Evolutionary conservation across 2,888 invertebrate genomes (phyloP).

Genomic region (Pyrrhosoma nymphula): DNA sequence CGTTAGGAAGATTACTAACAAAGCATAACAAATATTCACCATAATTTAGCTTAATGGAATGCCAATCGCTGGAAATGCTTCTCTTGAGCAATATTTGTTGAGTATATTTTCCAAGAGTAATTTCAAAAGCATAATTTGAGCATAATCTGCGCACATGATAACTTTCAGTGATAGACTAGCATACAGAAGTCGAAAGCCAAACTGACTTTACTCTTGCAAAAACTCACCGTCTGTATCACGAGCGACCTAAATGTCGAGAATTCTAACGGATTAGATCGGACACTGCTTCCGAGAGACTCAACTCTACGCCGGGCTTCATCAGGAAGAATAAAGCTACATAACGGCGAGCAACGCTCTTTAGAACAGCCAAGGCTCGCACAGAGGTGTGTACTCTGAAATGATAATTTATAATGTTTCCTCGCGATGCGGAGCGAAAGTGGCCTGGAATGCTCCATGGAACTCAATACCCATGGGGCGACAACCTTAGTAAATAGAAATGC

Average conservation of each 20-base stretch:
- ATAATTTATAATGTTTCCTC: background rate
- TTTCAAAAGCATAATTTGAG: too few relatives aligned
- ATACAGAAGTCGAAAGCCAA: background rate
- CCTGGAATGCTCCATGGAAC: conserved; percentile 1
- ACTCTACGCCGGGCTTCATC: background rate
- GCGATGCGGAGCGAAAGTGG: background rate
- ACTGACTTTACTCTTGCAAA: background rate
- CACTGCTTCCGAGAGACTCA: background rate
- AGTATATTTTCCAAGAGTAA: too few relatives aligned
- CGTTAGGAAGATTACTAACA: too few relatives aligned
- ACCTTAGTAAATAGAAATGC: background rate
- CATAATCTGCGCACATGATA: too few relatives aligned
- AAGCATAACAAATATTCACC: too few relatives aligned
- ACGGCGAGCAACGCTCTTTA: background rate
- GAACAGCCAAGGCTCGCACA: background rate
- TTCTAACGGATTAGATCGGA: conserved; percentile 13
- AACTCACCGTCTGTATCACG: background rate
- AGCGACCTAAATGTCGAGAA: conserved; percentile 22
- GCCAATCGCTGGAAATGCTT: too few relatives aligned
- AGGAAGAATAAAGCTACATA: background rate
- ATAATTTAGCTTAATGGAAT: too few relatives aligned
- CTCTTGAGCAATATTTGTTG: too few relatives aligned
- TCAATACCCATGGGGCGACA: background rate
- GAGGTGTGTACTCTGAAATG: background rate
- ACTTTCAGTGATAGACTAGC: background rate